Evolutionary conservation across 2,888 invertebrate genomes (phyloP), one percentile per base, ranked within the genome.

Genomic region (Schizotus pectinicornis): DNA sequence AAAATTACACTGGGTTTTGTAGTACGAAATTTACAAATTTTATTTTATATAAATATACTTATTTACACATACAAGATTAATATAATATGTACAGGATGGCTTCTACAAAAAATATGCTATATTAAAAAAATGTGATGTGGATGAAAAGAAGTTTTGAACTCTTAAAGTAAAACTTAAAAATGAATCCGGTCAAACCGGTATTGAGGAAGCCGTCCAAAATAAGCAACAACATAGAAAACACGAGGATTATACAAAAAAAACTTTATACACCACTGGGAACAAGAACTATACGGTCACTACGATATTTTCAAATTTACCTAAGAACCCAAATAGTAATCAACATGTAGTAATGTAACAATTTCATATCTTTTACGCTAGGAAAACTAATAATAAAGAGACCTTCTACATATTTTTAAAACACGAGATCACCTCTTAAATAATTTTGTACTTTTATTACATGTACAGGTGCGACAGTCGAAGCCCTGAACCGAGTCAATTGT

Each of bases 361-460:
- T 38, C 22, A 46, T 46, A 47, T 59, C 56, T 62, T n/a, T 66
- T 62, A 68, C 63, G 62, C 64, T 63, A 70, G 61, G 63, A 60
- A 64, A 62, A 59, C 68, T 71, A 68, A 67, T 37, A 70, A 70
- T 69, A 71, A 68, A 67, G 69, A 74, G 74, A 73, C 65, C 67
- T 63, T 68, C 71, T 74, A 65, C 67, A 72, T 65, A 64, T 64
- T 52, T 67, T 67, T 71, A 76, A 72, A 73, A 74, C 67, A 73
- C 74, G 78, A 79, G 78, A 78, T 78, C 78, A 76, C 73, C 74
- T 73, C 74, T 75, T 74, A 76, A 76, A 75, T 74, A 77, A 78
- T 77, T 78, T 78, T 78, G 78, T 78, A 78, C 78, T 78, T 76
- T 76, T 72, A 63, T 64, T 59, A 58, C 62, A 57, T 61, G 59